Percentiles rank a stretch among this genome's conserved stretches.
These are phyloP conservation scores for Dicyrtoma fusca DNA, from an alignment of 2,888 invertebrate genomes.

Conservation along the genomic window DNA sequence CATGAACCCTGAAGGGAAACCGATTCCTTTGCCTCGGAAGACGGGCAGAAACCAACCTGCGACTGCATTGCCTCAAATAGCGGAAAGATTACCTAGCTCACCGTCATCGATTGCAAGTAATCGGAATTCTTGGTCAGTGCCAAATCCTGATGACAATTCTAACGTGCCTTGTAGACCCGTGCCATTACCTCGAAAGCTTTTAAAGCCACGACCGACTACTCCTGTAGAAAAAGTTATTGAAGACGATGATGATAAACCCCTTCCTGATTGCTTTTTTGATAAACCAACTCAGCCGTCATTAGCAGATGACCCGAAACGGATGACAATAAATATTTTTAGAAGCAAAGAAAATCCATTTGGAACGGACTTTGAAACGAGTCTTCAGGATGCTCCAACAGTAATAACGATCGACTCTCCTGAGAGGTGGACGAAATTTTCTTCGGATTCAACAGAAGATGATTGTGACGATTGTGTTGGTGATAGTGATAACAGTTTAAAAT, in stretches of 20 bases:
- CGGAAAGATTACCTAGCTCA: neutral
- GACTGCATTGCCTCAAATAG: neutral
- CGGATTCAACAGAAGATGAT: neutral
- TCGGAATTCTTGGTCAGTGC: slow-evolving; percentile 10
- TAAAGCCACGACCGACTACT: slow-evolving; percentile 11
- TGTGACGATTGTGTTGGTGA: neutral
- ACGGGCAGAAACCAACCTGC: neutral
- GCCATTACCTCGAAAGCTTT: slow-evolving; percentile 47
- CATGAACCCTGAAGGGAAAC: slow-evolving; percentile 14
- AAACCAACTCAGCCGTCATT: neutral
- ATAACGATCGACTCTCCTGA: slow-evolving; percentile 3
- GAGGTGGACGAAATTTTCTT: slow-evolving; percentile 9
- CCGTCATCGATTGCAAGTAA: neutral
- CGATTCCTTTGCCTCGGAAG: slow-evolving; percentile 22
- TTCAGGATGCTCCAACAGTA: slow-evolving; percentile 38
- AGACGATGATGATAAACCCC: neutral
- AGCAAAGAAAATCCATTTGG: slow-evolving; percentile 49
- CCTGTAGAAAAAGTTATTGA: slow-evolving; percentile 5
- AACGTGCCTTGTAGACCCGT: slow-evolving; percentile 40
- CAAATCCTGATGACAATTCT: slow-evolving; percentile 10
- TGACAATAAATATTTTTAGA: slow-evolving; percentile 51
- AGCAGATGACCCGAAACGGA: slow-evolving; percentile 38
- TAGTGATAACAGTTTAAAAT: no score
- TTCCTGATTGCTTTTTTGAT: slow-evolving; percentile 17
- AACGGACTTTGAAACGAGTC: slow-evolving; percentile 49